Evolutionary conservation across 2,888 invertebrate species (phyloP), one percentile per base, ranked within the genome.

Genomic region (Drepana falcataria): DNA sequence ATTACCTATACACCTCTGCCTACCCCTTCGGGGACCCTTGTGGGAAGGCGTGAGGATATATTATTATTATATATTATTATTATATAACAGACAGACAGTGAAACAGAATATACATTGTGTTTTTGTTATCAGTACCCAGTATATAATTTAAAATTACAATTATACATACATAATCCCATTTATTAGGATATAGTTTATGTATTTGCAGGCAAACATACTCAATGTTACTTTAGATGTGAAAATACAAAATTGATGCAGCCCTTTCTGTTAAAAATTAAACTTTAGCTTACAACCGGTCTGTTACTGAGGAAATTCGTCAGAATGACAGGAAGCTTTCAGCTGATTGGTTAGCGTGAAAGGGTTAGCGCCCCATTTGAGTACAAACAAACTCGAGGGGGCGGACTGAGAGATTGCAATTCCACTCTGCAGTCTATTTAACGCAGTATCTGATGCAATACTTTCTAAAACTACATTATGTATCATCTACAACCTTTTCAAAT

Each of bases 301-400:
- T 65, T 72, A 71, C 61, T 61, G 62, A 56, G 66, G 66, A 60
- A 64, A 67, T 59, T 62, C 61, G 63, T 55, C 56, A 58, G 54
- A 52, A 60, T 64, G 67, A 63, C 73, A 68, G 77, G 77, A 80
- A 77, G 82, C 83, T 83, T 77, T 83, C 73, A 79, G 72, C 69
- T 72, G 79, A 85, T 85, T 85, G 81, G 77, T 67, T 65, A 63
- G 66, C 63, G 61, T 63, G 69, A 78, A 78, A 71, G 77, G 79
- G 78, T 75, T 73, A 67, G 64, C 68, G 56, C 70, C 65, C 70
- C 63, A 61, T 61, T 59, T 51, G 59, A 54, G 57, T 57, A 52
- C 40, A 49, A 35, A 52, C 40, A 49, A 35, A 35, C 35, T 51
- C 49, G 52, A 49, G 48, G 48, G 40, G 56, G 58, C 57, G 61